Conservation (phyloP, 2,113 vertebrate species). For the Tragulus kanchil region DNA sequence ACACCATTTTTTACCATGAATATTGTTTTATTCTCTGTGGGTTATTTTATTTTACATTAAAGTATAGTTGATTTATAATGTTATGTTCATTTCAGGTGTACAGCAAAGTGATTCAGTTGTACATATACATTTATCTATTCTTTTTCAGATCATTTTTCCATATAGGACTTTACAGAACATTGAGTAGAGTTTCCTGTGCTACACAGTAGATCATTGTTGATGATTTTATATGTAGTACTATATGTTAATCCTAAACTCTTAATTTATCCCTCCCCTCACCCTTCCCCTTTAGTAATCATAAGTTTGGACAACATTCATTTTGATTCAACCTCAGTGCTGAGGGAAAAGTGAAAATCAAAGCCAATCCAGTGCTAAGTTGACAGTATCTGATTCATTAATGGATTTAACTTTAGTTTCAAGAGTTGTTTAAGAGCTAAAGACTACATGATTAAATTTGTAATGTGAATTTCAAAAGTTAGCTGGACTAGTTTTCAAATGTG, state of each 20-base stretch:
- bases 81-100: not conserved
- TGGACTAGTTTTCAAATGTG: conserved; percentile 13
- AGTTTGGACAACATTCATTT: not conserved
- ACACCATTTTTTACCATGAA: not conserved
- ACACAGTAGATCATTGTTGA: not conserved
- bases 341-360: conserved; percentile 46
- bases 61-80: not conserved
- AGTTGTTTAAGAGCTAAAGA: conserved; percentile 29
- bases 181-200: not conserved
- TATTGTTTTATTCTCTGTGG: not conserved
- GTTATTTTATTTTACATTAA: not conserved
- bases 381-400: conserved; percentile 9
- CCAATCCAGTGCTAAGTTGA: not conserved
- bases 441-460: conserved; percentile 20
- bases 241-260: not conserved
- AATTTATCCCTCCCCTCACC: not conserved
- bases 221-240: not conserved
- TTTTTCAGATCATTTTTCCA: not conserved
- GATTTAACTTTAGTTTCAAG: conserved; percentile 30
- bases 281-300: not conserved
- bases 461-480: conserved; percentile 27
- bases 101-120: not conserved
- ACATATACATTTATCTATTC: not conserved
- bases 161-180: no score
- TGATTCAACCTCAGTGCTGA: not conserved